phyloP scores from a whole-genome alignment of 2,797 vertebrate genomes.

The Coilia nasus region DNA sequence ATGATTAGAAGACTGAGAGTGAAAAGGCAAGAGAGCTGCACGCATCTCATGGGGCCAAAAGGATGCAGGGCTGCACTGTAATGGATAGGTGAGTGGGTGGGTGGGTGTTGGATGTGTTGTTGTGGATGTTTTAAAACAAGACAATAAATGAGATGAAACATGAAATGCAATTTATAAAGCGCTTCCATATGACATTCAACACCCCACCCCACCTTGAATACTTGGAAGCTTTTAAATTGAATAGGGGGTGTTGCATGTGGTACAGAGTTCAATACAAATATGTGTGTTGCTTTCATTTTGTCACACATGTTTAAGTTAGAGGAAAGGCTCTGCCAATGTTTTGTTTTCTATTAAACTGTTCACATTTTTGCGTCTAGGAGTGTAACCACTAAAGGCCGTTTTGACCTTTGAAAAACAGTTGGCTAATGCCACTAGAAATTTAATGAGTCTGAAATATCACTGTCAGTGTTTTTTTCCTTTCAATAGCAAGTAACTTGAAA shows the following conservation, averaged over 20 bases:
- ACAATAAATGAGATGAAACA: slow-evolving; percentile 41
- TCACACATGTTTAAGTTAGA: not conserved
- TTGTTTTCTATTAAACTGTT: not conserved
- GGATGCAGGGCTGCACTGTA: slow-evolving; percentile 4
- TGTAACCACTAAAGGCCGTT: not conserved
- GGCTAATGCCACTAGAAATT: not conserved
- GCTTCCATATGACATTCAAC: not conserved
- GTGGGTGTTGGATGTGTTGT: slow-evolving; percentile 32
- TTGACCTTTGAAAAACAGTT: not conserved
- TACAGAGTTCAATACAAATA: not conserved
- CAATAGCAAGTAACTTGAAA: no score
- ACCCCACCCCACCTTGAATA: not conserved
- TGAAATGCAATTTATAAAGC: slow-evolving; percentile 30
- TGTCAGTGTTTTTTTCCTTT: not conserved
- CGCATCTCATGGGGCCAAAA: not conserved
- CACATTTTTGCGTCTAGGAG: not conserved
- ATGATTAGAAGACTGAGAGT: not conserved
- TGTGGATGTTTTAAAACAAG: slow-evolving; percentile 20
- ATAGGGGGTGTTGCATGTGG: not conserved
- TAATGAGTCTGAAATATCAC: not conserved
- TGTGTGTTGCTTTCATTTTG: not conserved
- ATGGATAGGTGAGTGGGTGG: not conserved
- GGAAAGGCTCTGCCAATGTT: not conserved
- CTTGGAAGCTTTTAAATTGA: slow-evolving; percentile 31
- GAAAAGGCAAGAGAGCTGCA: not conserved